Evolutionary conservation across 1,140 invertebrate genomes (phyloP).

Genomic region (Atta colombica): DNA sequence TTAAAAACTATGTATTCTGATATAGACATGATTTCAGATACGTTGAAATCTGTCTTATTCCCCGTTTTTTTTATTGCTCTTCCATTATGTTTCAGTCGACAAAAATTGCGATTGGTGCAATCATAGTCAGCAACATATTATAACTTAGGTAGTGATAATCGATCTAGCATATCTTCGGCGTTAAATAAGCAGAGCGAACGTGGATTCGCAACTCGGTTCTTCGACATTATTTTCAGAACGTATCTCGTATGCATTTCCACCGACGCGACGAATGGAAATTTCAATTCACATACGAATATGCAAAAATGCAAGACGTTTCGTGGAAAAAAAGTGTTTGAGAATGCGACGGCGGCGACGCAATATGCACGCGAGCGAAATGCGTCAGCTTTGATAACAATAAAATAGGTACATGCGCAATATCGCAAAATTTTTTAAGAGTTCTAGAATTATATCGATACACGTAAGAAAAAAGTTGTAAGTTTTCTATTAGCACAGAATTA

Average conservation of each 20-base stretch:
- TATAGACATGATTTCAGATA: too few species aligned
- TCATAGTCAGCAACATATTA: slow-evolving; percentile 58
- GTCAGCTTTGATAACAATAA: background rate
- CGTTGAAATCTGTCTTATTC: too few species aligned
- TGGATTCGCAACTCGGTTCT: background rate
- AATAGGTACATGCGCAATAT: background rate
- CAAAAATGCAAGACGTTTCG: background rate
- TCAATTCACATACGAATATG: background rate
- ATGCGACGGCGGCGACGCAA: background rate
- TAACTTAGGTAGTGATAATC: slow-evolving; percentile 64
- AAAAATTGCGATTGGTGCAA: slow-evolving; percentile 46
- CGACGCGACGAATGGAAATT: background rate
- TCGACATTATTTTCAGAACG: slow-evolving; percentile 33
- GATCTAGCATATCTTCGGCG: slow-evolving; percentile 63
- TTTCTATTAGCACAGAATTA: background rate
- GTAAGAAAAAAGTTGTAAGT: background rate
- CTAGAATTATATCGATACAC: background rate
- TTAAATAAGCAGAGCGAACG: slow-evolving; percentile 60
- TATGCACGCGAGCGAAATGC: background rate
- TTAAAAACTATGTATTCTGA: too few species aligned
- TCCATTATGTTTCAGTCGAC: background rate
- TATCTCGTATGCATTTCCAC: slow-evolving; percentile 34
- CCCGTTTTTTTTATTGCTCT: too few species aligned
- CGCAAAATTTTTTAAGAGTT: background rate
- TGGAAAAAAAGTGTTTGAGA: background rate